Base-by-base conservation (phyloP, 2,888 invertebrate genomes). In the Chrysina gloriosa region DNA sequence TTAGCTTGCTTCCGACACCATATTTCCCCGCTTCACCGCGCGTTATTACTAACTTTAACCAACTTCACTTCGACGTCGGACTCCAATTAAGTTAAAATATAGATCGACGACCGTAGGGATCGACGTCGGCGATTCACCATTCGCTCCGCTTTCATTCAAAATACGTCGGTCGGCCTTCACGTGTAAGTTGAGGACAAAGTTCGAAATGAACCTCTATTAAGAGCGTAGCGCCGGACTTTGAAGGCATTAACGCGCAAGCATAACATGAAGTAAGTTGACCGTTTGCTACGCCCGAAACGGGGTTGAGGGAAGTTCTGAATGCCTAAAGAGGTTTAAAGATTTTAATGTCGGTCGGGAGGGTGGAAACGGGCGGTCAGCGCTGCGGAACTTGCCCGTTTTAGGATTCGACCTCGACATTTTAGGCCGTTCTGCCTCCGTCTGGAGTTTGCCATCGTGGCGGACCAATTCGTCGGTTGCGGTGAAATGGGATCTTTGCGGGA, bases 261-360 rank as follows among this genome's bases (percentile, higher is more conserved):
- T 52, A 31, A 52, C 52, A 52, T 31, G 19, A 19, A 31, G 19
- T 52, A 52, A 52, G 52, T 52, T 52, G 52, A 52, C 52, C 52
- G 52, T 31, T 31, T n/a, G n/a, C n/a, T n/a, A n/a, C n/a, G n/a
- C n/a, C 52, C 19, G 52, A n/a, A 45, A 52, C 52, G 19, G 45
- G n/a, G 45, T 21, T 29, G 31, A 29, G 31, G 16, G 52, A 52
- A 52, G 52, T 52, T 52, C 31, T 52, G 52, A 52, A 52, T 52
- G 19, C 31, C 52, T 52, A 52, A 52, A 52, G 52, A 52, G 52
- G 52, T 52, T 31, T 52, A 34, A 52, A 52, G 52, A 52, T 52
- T 52, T 52, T 52, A 52, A 52, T 52, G 52, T 52, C 31, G 31
- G 52, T 52, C 31, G 9, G 52, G 31, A 25, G 31, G 31, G 21